Evolutionary conservation across 2,113 vertebrate species (phyloP).

Genomic region (Jacana jacana): DNA sequence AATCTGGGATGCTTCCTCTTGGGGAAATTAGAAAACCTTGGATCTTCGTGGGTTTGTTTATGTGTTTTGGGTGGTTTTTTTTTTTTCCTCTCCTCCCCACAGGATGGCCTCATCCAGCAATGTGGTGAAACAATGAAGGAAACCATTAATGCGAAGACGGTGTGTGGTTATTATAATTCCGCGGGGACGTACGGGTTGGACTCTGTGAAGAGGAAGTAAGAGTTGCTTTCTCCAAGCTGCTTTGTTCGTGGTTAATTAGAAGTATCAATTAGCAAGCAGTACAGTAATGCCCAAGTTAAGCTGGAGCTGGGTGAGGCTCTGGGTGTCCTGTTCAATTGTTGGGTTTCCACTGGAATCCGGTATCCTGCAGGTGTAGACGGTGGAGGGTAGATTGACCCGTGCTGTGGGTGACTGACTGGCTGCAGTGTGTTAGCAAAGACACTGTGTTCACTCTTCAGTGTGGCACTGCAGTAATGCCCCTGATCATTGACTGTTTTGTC

Average conservation of each 20-base stretch:
- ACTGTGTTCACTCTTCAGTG: not conserved
- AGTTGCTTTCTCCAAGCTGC: not conserved
- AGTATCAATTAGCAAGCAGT: not conserved
- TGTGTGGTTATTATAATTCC: constrained; percentile 89
- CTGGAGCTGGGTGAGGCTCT: not conserved
- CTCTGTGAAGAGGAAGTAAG: constrained; percentile 93
- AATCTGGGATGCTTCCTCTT: not conserved
- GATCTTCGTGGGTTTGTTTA: constrained; percentile 8
- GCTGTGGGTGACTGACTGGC: too few relatives aligned
- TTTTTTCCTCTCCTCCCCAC: not conserved
- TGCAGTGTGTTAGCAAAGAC: too few relatives aligned
- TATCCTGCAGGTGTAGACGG: rapidly evolving
- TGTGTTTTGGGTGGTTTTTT: too few relatives aligned
- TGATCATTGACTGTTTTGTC: not conserved
- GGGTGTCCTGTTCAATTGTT: not conserved
- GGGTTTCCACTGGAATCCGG: not conserved
- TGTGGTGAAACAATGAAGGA: constrained; percentile 99
- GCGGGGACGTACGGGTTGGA: constrained; percentile 91
- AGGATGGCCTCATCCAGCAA: constrained; percentile 96
- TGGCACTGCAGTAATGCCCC: not conserved
- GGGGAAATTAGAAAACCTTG: not conserved
- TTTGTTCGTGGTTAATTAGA: not conserved
- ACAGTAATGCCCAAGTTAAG: not conserved
- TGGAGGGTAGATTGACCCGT: not conserved
- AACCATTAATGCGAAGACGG: constrained; percentile 90